Base-by-base conservation (phyloP, 2,888 invertebrate genomes). In the Hirtodrosophila trivittata region DNA sequence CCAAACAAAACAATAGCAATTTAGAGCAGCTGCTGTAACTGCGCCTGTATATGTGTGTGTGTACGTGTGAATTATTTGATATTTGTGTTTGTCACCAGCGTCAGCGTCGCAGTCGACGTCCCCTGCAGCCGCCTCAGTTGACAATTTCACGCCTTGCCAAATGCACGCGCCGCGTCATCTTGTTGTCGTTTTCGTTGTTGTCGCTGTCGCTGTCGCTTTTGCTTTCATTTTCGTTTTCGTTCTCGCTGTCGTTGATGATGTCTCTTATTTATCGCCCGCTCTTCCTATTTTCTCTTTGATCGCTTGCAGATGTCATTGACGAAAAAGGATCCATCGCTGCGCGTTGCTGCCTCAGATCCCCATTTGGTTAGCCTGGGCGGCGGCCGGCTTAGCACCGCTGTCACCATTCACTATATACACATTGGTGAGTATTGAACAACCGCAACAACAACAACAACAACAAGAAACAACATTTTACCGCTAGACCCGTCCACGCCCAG, bases 361-460 rank as follows among this genome's bases (percentile, higher is more conserved):
- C 97, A 97, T 91, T 93, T 97, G 89, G 97, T 97, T 88, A 97
- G 97, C 91, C 93, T 97, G 88, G 97, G 97, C 67, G 96, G 97
- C 74, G 97, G 97, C 60, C 92, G 97, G 69, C 93, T 97, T 65
- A 97, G 97, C 91, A 97, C 97, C 28, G 96, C 97, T n/a, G 96
- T 97, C 85, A 97, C 97, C 26, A 92, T 97, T 77, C 96, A 97
- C 91, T 97, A 97, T 75, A 93, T 97, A 87, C 95, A 96, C 77
- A 95, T 95, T 93, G 97, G 97, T 97, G 90, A 89, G 90, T 85
- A 64, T 10, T 14, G 1, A 52, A 38, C 2, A 21, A 21, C n/a
- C n/a, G 5, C 18, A 21, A 14, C 16, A 39, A 39, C 18, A 37
- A 37, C 37, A 37, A 37, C n/a, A 14, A 14, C 8, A 7, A 16